Evolutionary conservation across 2,113 vertebrate species (phyloP), one percentile per base, ranked within the genome.

Genomic region (Girardinichthys multiradiatus): DNA sequence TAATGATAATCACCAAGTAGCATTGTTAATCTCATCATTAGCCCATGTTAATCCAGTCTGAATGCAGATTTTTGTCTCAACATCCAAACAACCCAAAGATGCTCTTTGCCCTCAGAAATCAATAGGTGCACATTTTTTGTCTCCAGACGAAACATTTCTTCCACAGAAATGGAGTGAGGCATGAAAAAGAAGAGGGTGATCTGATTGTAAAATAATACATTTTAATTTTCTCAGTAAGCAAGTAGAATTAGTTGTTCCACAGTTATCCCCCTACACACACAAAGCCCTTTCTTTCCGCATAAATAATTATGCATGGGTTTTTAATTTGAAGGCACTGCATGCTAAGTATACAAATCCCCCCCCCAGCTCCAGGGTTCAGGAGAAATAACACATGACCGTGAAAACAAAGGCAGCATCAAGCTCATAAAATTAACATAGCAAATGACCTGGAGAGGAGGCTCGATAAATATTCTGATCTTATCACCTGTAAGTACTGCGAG

Each of bases 341-440:
- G 95, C 94, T 96, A 97, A 97, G 95, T 95, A 93, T 95, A 98
- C 96, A 97, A 97, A 97, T 96, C 94, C 91, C 93, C 28, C 94
- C 92, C 94, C 68, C 75, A 85, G 78, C 92, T 91, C 88, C 94
- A 91, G 96, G 97, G 95, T 96, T 89, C 86, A 80, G 91, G 94
- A 94, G 93, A 97, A 64, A 96, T 94, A 96, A 96, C 94, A 95
- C 93, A 95, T 92, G 95, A 95, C 93, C 91, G 92, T 91, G 92
- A 96, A 54, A 95, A 96, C 95, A 97, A 97, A 97, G 95, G 94
- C 90, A 70, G 94, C 95, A 96, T 95, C 96, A 96, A 96, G 95
- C 95, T 96, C 96, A 94, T 95, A 95, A 97, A 96, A 98, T 98
- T 97, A 96, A 95, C 95, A 97, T 97, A 95, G 95, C 91, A 96